A percentile compares a stretch with the other conserved stretches of the same genome.
phyloP scores from a whole-genome alignment of 2,797 vertebrate species.

The Anguilla anguilla region DNA sequence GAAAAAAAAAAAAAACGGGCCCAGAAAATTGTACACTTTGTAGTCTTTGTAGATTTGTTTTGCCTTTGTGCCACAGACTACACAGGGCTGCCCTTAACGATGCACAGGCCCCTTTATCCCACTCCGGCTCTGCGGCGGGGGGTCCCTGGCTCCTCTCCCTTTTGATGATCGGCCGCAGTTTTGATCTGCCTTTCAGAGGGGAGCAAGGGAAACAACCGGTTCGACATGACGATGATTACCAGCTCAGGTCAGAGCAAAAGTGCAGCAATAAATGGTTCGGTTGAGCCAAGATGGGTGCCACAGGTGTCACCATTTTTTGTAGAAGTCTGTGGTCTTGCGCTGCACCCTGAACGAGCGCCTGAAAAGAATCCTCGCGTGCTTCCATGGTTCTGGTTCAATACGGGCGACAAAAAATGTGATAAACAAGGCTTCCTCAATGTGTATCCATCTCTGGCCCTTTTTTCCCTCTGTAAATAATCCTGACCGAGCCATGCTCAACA shows the following conservation, averaged over 20 bases:
- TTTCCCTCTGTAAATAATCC: not conserved
- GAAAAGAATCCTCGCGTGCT: not conserved
- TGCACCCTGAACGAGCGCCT: not conserved
- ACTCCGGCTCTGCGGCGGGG: not conserved
- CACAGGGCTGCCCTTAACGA: not conserved
- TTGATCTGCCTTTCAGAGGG: not conserved
- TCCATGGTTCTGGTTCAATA: not conserved
- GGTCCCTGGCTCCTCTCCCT: not conserved
- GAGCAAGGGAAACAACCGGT: not conserved
- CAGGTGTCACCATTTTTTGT: not conserved
- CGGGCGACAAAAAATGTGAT: not conserved
- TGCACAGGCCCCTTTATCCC: not conserved
- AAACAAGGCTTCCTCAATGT: too few species aligned
- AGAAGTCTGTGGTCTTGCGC: not conserved
- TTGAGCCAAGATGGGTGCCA: not conserved
- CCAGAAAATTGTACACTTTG: not conserved
- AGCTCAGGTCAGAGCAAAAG: not conserved
- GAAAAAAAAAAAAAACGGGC: not conserved
- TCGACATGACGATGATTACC: not conserved
- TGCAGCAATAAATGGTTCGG: not conserved
- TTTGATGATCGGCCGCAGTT: not conserved
- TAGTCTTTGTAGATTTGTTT: slow-evolving; percentile 12
- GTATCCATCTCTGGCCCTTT: not conserved
- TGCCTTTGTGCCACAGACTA: not conserved
- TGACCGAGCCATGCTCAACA: not conserved